These are phyloP conservation scores for Holothuria leucospilota DNA, from an alignment of 53 echinoderm and acorn worm genomes.

Conservation along the genomic window DNA sequence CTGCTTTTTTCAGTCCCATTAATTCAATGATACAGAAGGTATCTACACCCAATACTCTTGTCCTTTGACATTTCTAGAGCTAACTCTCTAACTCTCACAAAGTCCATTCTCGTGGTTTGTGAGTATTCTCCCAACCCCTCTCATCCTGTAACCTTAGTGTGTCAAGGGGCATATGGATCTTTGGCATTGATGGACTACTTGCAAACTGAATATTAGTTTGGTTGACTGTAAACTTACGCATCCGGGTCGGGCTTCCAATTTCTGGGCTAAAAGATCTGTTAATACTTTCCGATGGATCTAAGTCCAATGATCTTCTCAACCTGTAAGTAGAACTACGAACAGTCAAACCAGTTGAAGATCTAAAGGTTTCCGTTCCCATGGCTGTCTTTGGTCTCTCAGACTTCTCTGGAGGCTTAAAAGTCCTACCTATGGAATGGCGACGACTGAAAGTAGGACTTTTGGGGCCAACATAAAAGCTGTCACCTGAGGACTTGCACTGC, in stretches of 20 bases:
- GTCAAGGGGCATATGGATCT: constrained; percentile 76
- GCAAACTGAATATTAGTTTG: constrained; percentile 74
- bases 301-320: constrained; percentile 34
- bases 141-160: constrained; percentile 68
- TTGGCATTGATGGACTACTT: constrained; percentile 84
- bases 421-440: constrained; percentile 75
- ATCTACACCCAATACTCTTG: no score
- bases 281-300: constrained; percentile 21
- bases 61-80: no score
- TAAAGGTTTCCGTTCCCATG: constrained; percentile 40
- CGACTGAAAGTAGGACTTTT: constrained; percentile 63
- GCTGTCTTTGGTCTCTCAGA: constrained; percentile 51
- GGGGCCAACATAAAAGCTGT: constrained; percentile 20
- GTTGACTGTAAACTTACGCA: constrained; percentile 59
- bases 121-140: constrained; percentile 73
- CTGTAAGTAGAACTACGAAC: constrained; percentile 49
- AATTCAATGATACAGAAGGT: no score
- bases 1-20: no score
- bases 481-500: constrained; percentile 40
- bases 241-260: constrained; percentile 62
- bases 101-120: constrained; percentile 81
- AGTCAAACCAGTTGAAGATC: constrained; percentile 17
- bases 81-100: constrained; percentile 28
- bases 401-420: constrained; percentile 44
- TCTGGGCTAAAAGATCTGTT: constrained; percentile 63